phyloP scores from a whole-genome alignment of 2,113 vertebrate genomes.

The Hucho hucho region DNA sequence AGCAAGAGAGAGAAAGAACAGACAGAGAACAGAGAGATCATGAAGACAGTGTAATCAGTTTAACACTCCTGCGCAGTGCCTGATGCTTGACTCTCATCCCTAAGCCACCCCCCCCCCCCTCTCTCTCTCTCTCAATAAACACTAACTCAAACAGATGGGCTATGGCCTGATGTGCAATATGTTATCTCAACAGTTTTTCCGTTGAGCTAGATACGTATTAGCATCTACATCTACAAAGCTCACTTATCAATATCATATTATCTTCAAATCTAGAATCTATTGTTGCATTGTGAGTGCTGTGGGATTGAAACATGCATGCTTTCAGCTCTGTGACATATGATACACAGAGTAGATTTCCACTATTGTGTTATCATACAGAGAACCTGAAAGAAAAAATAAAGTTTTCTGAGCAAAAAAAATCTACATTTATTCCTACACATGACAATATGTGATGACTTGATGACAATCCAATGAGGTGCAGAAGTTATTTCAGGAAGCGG shows the following conservation, averaged over 20 bases:
- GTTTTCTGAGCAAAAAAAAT: too few species aligned
- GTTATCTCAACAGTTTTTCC: constrained; percentile 30
- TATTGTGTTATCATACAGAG: too few species aligned
- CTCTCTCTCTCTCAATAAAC: constrained; percentile 23
- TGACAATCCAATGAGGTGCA: too few species aligned
- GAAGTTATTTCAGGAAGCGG: too few species aligned
- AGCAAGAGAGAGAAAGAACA: constrained; percentile 1
- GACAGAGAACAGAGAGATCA: constrained; percentile 25
- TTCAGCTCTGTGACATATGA: too few species aligned
- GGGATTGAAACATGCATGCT: not conserved
- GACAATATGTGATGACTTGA: too few species aligned
- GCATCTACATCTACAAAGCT: constrained; percentile 20
- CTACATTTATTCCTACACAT: too few species aligned
- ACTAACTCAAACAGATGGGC: constrained; percentile 32
- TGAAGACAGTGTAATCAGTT: constrained; percentile 51
- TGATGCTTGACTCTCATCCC: constrained; percentile 50
- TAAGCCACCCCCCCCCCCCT: not conserved
- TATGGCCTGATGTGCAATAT: constrained; percentile 24
- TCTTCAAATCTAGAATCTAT: not conserved
- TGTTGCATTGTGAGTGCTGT: not conserved
- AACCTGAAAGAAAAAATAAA: too few species aligned
- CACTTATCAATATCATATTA: constrained; percentile 19
- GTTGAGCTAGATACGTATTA: constrained; percentile 10
- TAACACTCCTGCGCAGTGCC: constrained; percentile 40
- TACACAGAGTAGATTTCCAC: too few species aligned